A percentile compares a stretch with the other conserved stretches of the same genome.
Conservation (phyloP, 2,797 vertebrate species). For the Cephalopachus bancanus region DNA sequence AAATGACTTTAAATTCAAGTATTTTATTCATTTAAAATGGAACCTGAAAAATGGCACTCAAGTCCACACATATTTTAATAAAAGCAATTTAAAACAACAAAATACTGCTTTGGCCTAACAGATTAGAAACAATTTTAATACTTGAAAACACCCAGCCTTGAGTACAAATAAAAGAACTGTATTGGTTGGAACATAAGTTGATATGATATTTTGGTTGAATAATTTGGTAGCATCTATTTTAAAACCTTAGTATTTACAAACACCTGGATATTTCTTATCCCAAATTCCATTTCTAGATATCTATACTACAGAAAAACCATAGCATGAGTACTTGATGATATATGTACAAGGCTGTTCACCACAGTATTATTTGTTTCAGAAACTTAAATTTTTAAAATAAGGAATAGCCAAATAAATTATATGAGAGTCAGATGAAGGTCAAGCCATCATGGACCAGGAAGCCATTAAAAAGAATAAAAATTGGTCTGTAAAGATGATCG, state of each 20-base stretch:
- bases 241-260: conserved; percentile 34
- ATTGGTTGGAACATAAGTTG: neutral
- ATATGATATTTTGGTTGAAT: neutral
- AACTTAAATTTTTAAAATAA: conserved; percentile 13
- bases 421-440: neutral
- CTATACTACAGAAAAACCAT: neutral
- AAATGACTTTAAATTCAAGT: conserved; percentile 18
- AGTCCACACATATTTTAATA: conserved; percentile 23
- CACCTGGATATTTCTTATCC: conserved; percentile 3
- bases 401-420: conserved; percentile 3
- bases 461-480: conserved; percentile 12
- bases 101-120: neutral
- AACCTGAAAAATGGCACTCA: conserved; percentile 34
- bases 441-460: neutral
- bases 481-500: neutral
- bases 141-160: conserved; percentile 21
- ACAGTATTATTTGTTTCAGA: neutral
- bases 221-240: conserved; percentile 40
- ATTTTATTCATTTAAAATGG: conserved; percentile 44
- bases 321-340: neutral
- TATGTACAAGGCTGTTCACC: neutral
- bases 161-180: neutral
- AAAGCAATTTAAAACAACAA: conserved; percentile 53
- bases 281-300: conserved; percentile 37
- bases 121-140: conserved; percentile 14